Percentiles rank a stretch among this genome's conserved stretches.
Evolutionary conservation across 1,140 invertebrate species (phyloP).

Genomic region (Drosophila obscura): DNA sequence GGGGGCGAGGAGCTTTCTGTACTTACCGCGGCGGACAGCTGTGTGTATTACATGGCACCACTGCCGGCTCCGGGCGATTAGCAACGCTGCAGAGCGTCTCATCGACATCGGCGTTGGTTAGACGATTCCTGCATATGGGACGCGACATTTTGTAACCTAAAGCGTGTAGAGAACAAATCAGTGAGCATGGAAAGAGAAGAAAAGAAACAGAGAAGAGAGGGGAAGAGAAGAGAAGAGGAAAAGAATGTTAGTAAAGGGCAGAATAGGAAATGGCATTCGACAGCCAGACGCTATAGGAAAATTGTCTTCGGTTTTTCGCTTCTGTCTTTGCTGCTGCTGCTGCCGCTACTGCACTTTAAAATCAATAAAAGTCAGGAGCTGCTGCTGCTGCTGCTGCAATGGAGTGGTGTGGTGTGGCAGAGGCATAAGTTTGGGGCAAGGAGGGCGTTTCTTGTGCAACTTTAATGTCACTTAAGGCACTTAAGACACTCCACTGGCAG

Average conservation of each 20-base stretch:
- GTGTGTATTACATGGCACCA: conserved; percentile 92
- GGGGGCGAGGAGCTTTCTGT: conserved; percentile 18
- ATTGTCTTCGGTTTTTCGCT: conserved; percentile 16
- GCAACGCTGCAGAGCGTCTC: conserved; percentile 91
- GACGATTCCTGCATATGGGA: conserved; percentile 90
- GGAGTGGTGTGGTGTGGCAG: conserved; percentile 4
- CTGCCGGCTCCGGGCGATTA: conserved; percentile 89
- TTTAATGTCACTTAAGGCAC: conserved; percentile 68
- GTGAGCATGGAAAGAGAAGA: conserved; percentile 5
- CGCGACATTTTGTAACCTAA: conserved; percentile 93
- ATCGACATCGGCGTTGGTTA: conserved; percentile 89
- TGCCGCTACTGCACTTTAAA: conserved; percentile 53
- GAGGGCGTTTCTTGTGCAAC: conserved; percentile 41
- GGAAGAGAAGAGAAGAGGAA: conserved; percentile 18
- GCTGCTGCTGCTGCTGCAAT: neutral
- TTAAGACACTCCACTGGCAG: conserved; percentile 50
- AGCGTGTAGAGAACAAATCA: conserved; percentile 35
- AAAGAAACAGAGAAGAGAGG: conserved; percentile 16
- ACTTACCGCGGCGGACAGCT: conserved; percentile 94
- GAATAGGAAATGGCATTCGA: conserved; percentile 50
- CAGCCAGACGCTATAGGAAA: conserved; percentile 27
- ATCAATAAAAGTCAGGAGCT: conserved; percentile 63
- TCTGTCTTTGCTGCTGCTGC: conserved; percentile 1
- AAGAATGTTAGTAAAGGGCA: conserved; percentile 31
- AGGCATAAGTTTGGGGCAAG: neutral